Evolutionary conservation across 2,888 invertebrate species (phyloP).

Genomic region (Autographa pulchrina): DNA sequence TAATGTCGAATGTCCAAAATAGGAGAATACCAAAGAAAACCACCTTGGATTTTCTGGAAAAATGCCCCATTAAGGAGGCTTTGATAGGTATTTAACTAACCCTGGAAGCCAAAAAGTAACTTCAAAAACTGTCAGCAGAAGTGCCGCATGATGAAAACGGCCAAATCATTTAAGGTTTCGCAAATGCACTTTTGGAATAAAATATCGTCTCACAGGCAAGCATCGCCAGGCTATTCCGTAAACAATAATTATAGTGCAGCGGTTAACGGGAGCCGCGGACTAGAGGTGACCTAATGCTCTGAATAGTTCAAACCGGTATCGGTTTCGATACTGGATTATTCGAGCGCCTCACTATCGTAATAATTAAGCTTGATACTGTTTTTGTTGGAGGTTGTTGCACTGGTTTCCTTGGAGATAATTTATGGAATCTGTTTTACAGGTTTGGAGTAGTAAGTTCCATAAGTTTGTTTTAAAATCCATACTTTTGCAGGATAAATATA

Average conservation of each 20-base stretch:
- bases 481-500: too few relatives aligned
- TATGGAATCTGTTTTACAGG: background rate
- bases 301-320: slow-evolving; percentile 56
- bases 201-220: slow-evolving; percentile 7
- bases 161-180: too few relatives aligned
- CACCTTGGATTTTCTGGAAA: too few relatives aligned
- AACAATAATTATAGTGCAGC: slow-evolving; percentile 52
- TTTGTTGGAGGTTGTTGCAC: slow-evolving; percentile 32
- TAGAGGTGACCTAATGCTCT: slow-evolving; percentile 55
- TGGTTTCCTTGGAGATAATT: slow-evolving; percentile 13
- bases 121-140: too few relatives aligned
- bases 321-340: slow-evolving; percentile 48
- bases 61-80: too few relatives aligned
- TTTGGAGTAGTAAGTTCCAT: background rate
- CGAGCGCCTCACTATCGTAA: slow-evolving; percentile 30
- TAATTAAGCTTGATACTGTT: slow-evolving; percentile 16
- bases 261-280: slow-evolving; percentile 57
- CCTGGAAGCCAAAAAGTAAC: too few relatives aligned
- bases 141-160: too few relatives aligned
- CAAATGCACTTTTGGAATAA: background rate
- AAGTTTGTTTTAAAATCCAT: background rate
- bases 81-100: too few relatives aligned
- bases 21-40: too few relatives aligned
- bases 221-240: slow-evolving; percentile 31
- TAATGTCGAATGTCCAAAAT: too few relatives aligned